Evolutionary conservation across 2,888 invertebrate species (phyloP), one percentile per base, ranked within the genome.

Genomic region (Meteorus cinctellus): DNA sequence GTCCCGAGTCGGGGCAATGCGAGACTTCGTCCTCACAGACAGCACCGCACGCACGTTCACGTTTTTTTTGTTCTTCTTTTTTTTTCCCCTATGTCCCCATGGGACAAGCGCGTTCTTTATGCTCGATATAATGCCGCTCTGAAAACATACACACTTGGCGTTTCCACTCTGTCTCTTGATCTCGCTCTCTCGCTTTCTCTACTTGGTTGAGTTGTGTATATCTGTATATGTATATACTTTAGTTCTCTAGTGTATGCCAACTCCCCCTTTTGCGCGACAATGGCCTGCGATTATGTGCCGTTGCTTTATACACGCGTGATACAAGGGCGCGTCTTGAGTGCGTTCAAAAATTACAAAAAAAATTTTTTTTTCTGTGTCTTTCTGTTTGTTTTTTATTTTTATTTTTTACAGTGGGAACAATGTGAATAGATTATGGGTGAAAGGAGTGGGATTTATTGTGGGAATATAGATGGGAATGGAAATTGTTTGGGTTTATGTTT

Each of bases 41-140:
- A 85, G 82, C 80, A 85, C 85, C 85, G 86, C 86, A 86, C 86
- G 86, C 86, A 85, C 84, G 83, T 60, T 36, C 76, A 63, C 68
- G 29, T 66, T 60, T 83, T 82, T 84, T 70, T 10, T 41, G 55
- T 70, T 82, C 81, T 84, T 69, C 5, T 29, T 62, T 41, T 71
- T 24, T 72, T 63, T 72, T n/a, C 71, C 55, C 75, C 66, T 48
- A 34, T 31, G 77, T 83, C 82, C 86, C 88, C 88, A 77, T 80
- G 89, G 88, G 89, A 89, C 87, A 80, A 86, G 87, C 84, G 75
- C 87, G 86, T 89, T 89, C 89, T 89, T 89, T 89, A 89, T 89
- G 89, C 89, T 89, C 89, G 89, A 89, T 89, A 89, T 89, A 89
- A 89, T 89, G 88, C 89, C 88, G 88, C 88, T 89, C 89, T 89